These are phyloP conservation scores for Myotis lucifugus DNA, from an alignment of 2,113 vertebrate genomes.

Conservation along the genomic window DNA sequence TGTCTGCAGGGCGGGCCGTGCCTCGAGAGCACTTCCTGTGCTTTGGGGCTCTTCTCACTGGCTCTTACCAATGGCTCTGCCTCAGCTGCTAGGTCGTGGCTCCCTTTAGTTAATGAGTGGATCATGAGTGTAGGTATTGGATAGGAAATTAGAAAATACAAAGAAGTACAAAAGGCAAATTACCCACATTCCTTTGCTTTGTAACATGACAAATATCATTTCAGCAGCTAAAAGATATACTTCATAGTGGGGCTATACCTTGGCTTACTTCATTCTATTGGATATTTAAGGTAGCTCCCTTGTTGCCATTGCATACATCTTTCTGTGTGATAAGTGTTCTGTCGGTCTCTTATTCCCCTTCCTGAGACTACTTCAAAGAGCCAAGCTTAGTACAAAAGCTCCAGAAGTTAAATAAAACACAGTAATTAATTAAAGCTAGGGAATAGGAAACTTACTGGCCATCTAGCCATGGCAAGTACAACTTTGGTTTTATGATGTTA, in stretches of 20 bases:
- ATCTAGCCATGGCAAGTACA: neutral
- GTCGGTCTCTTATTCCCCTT: neutral
- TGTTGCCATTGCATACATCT: neutral
- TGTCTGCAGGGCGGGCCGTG: neutral
- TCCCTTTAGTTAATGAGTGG: neutral
- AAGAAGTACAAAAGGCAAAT: neutral
- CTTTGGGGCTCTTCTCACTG: neutral
- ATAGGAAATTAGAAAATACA: neutral
- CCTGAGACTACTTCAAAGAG: neutral
- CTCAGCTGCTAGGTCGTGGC: neutral
- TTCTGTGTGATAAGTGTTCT: neutral
- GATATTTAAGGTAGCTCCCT: neutral
- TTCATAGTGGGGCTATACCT: neutral
- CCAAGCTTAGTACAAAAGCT: neutral
- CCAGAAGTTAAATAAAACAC: neutral
- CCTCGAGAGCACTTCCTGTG: neutral
- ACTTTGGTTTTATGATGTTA: neutral
- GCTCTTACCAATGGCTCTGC: neutral
- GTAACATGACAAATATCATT: neutral
- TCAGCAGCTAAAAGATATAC: neutral
- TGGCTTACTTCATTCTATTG: neutral
- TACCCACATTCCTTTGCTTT: neutral
- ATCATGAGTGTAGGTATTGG: fast-evolving
- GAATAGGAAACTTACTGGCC: neutral
- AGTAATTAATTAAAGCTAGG: neutral